Evolutionary conservation across 2,888 invertebrate genomes (phyloP), one percentile per base, ranked within the genome.

Genomic region (Ormyrus rosae): DNA sequence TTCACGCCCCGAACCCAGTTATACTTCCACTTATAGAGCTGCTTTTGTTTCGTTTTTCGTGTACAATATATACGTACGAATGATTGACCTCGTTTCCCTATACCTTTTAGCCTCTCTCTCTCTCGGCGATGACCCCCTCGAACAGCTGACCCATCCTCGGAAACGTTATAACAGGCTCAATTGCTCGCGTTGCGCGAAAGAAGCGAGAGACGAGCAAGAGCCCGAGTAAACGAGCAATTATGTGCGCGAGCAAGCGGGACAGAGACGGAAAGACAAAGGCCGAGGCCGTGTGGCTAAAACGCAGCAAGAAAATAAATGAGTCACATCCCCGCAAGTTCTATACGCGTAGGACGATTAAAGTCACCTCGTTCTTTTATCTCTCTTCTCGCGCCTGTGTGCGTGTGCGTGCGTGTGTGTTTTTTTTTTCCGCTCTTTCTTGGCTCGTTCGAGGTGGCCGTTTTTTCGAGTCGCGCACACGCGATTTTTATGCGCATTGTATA

Each of bases 221-320:
- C 63, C 34, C 81, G 83, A 81, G 83, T 81, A 81, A 83, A 83
- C 83, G 83, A 83, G 82, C 84, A 85, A 84, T 84, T 85, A 82
- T 73, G 46, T 45, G 56, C 63, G 55, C 34, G 60, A 64, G 80
- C 45, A 58, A 48, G 7, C 46, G 10, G 34, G 19, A 67, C 53
- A 51, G 53, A 53, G 53, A 67, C 11, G 45, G 63, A 50, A 6
- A 70, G 46, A 72, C 75, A 81, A 80, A 82, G 80, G 71, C 70
- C 77, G 80, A 82, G 79, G 82, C 76, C 75, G 73, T 78, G 79
- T 78, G 79, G 34, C 77, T 63, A 78, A 81, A 82, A 83, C 72
- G 46, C 46, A 34, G 74, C 70, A 58, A 71, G 68, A 83, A 78
- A 84, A 83, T 81, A 82, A 83, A 81, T 72, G 82, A 81, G 80